A percentile compares a stretch with the other conserved stretches of the same genome.
phyloP scores from a whole-genome alignment of 2,888 invertebrate genomes.

The Hetaerina titia region DNA sequence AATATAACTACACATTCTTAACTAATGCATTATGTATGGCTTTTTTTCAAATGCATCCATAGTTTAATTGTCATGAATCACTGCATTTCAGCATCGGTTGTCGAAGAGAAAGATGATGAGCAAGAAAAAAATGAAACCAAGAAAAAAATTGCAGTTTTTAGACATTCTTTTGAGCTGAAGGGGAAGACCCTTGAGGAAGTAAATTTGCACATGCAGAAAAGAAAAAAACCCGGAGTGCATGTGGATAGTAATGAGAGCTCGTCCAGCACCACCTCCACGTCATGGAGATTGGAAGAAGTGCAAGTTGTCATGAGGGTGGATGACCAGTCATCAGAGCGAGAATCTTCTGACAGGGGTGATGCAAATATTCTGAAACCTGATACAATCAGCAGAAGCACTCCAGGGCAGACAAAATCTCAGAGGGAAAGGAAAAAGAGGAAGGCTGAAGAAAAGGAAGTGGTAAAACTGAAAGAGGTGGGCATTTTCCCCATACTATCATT shows the following conservation, averaged over 20 bases:
- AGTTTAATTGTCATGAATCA: neutral
- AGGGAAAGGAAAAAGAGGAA: neutral
- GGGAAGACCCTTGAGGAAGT: conserved; percentile 11
- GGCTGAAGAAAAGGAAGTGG: neutral
- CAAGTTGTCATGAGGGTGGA: neutral
- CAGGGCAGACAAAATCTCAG: neutral
- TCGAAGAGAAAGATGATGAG: neutral
- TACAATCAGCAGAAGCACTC: neutral
- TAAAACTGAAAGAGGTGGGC: neutral
- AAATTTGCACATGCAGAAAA: neutral
- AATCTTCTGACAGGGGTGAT: neutral
- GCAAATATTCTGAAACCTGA: neutral
- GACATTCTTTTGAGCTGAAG: neutral
- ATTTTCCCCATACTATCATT: too few species aligned
- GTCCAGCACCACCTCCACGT: neutral
- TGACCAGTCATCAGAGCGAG: neutral
- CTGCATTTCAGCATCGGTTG: neutral
- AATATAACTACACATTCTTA: too few species aligned
- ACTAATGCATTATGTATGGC: too few species aligned
- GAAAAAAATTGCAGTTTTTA: neutral
- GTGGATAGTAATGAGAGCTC: neutral
- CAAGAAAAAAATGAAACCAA: neutral
- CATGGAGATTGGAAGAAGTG: neutral
- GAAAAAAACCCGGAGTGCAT: neutral
- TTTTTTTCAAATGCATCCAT: too few species aligned